phyloP scores from a whole-genome alignment of 2,113 vertebrate genomes.

The Eolophus roseicapilla region DNA sequence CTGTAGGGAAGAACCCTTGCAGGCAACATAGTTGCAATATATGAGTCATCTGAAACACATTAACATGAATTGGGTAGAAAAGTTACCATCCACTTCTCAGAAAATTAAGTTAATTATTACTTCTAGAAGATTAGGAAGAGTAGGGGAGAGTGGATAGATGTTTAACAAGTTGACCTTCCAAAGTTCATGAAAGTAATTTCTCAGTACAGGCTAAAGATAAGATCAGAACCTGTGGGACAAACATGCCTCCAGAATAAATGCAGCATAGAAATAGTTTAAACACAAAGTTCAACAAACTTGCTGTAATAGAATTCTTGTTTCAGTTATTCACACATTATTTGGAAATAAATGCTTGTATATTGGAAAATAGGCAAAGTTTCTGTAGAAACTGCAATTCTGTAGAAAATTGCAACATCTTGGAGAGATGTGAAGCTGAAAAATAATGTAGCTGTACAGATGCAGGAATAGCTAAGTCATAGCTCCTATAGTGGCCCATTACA shows the following conservation, averaged over 20 bases:
- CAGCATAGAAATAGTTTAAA: neutral
- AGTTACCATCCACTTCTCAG: neutral
- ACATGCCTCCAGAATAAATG: neutral
- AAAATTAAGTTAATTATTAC: slow-evolving; percentile 66
- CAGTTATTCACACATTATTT: neutral
- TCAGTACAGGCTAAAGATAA: slow-evolving; percentile 40
- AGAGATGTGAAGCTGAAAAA: neutral
- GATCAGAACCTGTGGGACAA: slow-evolving; percentile 10
- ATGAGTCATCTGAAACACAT: slow-evolving; percentile 21
- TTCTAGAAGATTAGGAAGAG: slow-evolving; percentile 33
- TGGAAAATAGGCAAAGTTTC: neutral
- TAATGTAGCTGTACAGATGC: neutral
- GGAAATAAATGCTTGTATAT: neutral
- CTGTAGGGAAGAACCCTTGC: neutral
- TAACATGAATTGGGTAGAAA: neutral
- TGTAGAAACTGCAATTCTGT: neutral
- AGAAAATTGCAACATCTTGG: neutral
- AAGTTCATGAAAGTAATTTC: slow-evolving; percentile 52
- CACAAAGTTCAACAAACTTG: neutral
- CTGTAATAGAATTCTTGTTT: neutral
- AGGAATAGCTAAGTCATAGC: neutral
- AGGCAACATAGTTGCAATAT: neutral
- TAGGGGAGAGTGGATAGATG: slow-evolving; percentile 45
- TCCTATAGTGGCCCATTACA: neutral
- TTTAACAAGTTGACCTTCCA: slow-evolving; percentile 66